phyloP scores from a whole-genome alignment of 2,888 invertebrate genomes.

The Neoascia interrupta region DNA sequence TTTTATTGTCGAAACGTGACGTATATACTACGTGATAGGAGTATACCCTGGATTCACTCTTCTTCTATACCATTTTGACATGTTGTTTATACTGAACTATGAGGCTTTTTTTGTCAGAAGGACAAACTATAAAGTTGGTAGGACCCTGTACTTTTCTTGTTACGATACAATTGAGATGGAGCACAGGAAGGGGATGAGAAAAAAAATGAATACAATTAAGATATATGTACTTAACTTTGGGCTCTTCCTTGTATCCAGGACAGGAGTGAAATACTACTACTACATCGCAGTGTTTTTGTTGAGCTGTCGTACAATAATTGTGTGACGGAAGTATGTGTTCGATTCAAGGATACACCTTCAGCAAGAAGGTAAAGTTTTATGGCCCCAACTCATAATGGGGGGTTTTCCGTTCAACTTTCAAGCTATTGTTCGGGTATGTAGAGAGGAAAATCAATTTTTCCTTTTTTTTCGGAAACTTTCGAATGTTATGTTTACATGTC shows the following conservation, averaged over 20 bases:
- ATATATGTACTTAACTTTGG: constrained; percentile 36
- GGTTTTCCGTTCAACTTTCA: constrained; percentile 22
- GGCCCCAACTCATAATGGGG: constrained; percentile 23
- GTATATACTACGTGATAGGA: constrained; percentile 15
- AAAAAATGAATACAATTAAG: constrained; percentile 40
- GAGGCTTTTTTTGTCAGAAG: constrained; percentile 1
- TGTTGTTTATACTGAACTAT: constrained; percentile 57
- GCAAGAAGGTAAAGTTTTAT: constrained; percentile 31
- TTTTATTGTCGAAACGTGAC: constrained; percentile 63
- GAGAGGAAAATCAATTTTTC: constrained; percentile 44
- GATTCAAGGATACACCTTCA: constrained; percentile 53
- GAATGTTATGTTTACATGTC: too few species aligned
- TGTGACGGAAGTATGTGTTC: constrained; percentile 30
- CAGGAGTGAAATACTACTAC: constrained; percentile 21
- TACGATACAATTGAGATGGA: not conserved
- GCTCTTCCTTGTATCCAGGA: not conserved
- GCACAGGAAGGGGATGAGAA: constrained; percentile 1
- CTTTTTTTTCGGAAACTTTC: too few species aligned
- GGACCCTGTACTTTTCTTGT: not conserved
- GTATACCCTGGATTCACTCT: constrained; percentile 25
- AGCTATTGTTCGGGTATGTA: constrained; percentile 2
- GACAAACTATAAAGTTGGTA: too few species aligned
- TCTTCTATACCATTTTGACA: constrained; percentile 41
- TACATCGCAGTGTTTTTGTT: constrained; percentile 1
- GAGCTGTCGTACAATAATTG: not conserved